Evolutionary conservation across 2,888 invertebrate species (phyloP), one percentile per base, ranked within the genome.

Genomic region (Eumacrocentrus americanus): DNA sequence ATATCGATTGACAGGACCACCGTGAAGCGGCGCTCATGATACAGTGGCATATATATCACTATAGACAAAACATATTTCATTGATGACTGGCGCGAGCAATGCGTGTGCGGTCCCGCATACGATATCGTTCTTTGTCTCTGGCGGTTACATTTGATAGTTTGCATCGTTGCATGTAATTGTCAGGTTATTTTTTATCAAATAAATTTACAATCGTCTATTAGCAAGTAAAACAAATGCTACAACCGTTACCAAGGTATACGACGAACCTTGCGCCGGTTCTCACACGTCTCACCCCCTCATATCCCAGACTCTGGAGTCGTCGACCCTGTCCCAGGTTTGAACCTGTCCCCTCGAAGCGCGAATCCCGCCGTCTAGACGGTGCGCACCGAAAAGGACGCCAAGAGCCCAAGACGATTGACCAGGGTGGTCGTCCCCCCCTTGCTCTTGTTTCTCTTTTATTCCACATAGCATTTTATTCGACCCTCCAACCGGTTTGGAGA

Each of bases 401-500:
- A n/a, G n/a, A n/a, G 50, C 34, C 20, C 18, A 48, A 48, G 57
- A 50, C 57, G 57, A 57, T 57, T 57, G 57, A 48, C 57, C 54
- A 44, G 44, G 54, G 54, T 54, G 20, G 29, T 54, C 40, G 40
- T 44, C 34, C 35, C 20, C 42, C 44, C 12, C 12, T n/a, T 23
- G 42, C 51, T 62, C 60, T 54, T 58, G 46, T 52, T 53, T 58
- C 58, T 37, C 22, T 25, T 51, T 52, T 51, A 44, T 53, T 42
- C 51, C 52, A 29, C 29, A 29, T 9, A 29, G 29, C 52, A 44
- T 34, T 47, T 47, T 23, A 53, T 52, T 38, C 52, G 44, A 42
- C 48, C 52, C 58, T 58, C 35, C 20, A 53, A 47, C 46, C 52
- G 52, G 52, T 46, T 37, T 35, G 5, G 5, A n/a, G 44, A 44